Evolutionary conservation across 2,113 vertebrate genomes (phyloP), one percentile per base, ranked within the genome.

Genomic region (Oceanites oceanicus): DNA sequence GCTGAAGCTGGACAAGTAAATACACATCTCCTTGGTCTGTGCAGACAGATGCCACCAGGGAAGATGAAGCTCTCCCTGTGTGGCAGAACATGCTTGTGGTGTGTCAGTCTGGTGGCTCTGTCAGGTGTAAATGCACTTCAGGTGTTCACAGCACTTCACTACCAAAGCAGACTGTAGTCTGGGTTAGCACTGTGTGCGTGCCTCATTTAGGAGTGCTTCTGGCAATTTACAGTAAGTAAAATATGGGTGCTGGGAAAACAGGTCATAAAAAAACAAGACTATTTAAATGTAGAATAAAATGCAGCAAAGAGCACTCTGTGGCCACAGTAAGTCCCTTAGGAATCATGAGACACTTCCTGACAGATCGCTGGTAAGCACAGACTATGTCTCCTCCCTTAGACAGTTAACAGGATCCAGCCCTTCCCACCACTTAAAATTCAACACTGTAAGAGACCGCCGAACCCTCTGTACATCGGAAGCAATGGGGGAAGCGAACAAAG

Each of bases 371-470:
- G 53, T 84, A 84, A 67, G 38, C 70, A 78, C 22, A 70, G 58
- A n/a, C 13, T 61, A 53, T 55, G 78, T 90, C 34, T 82, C 25
- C 72, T 97, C 61, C 80, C 71, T 84, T 63, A 67, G 71, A 62
- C 1, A 79, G 63, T 7, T 9, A 79, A 70, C 32, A 94, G 92
- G 81, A 80, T 63, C 34, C 62, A 86, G 75, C 47, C 53, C 83
- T 84, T 78, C 82, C 88, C 23, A 81, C 50, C 88, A 92, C 74
- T 85, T 66, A 81, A 73, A 86, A 92, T 82, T 70, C 83, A 81
- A 15, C 56, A 50, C 68, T 71, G 32, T 34, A 50, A 77, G 90
- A 96, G 66, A 13, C n/a, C 65, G 84, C 5, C 2, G 6, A 49
- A 70, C 61, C 75, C 79, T 71, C 89, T 85, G 92, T 72, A 42